Conservation (phyloP, 2,113 vertebrate genomes). For the Pygoscelis antarcticus region DNA sequence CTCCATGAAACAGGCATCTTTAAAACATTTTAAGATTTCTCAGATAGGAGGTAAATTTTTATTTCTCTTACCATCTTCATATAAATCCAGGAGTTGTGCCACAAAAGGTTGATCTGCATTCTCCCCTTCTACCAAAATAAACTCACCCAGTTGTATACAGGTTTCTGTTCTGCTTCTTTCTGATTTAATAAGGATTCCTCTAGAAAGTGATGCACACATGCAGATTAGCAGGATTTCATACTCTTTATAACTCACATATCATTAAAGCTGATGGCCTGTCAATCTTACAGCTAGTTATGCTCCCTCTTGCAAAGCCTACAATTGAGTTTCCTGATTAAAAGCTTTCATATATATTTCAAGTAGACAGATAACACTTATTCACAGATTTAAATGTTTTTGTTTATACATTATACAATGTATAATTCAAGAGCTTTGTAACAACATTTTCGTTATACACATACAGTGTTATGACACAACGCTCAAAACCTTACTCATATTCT, state of each 20-base stretch:
- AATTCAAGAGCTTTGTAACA: neutral
- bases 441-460: neutral
- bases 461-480: fast-evolving
- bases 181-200: slow-evolving; percentile 78
- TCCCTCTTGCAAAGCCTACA: neutral
- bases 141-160: slow-evolving; percentile 78
- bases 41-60: neutral
- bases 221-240: neutral
- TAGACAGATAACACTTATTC: neutral
- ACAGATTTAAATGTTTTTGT: neutral
- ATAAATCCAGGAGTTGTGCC: slow-evolving; percentile 84
- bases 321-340: neutral
- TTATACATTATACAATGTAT: neutral
- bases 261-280: neutral
- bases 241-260: neutral
- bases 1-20: neutral
- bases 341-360: neutral
- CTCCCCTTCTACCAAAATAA: slow-evolving; percentile 85
- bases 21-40: neutral
- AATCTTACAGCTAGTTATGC: neutral
- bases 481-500: neutral
- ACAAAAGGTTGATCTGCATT: slow-evolving; percentile 85
- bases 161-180: slow-evolving; percentile 59
- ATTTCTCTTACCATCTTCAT: slow-evolving; percentile 83
- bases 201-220: slow-evolving; percentile 39